Conservation (phyloP, 2,888 invertebrate genomes). For the Sicus ferrugineus region DNA sequence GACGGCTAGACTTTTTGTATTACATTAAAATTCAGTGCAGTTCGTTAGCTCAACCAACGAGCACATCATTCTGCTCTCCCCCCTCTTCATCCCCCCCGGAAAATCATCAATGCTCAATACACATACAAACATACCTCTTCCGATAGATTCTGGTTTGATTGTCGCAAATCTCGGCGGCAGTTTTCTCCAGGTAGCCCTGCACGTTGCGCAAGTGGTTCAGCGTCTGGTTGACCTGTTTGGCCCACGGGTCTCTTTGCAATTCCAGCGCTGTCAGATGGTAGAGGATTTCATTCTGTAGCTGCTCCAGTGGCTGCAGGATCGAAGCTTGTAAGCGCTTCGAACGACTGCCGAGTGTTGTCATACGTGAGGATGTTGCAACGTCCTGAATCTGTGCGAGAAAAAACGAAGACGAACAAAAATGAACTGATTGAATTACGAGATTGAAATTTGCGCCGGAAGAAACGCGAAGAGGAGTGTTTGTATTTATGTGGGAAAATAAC, state of each 20-base stretch:
- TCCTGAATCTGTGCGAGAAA: conserved; percentile 68
- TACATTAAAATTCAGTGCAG: conserved; percentile 5
- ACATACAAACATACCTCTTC: conserved; percentile 49
- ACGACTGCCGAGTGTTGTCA: conserved; percentile 74
- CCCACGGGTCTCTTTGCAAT: conserved; percentile 75
- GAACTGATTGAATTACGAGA: too few relatives aligned
- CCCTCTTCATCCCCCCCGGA: too few relatives aligned
- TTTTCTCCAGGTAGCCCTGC: conserved; percentile 78
- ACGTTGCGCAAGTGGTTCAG: conserved; percentile 78
- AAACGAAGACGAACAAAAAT: not conserved
- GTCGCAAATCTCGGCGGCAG: conserved; percentile 75
- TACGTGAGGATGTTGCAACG: conserved; percentile 73
- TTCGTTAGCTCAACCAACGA: too few relatives aligned
- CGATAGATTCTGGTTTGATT: conserved; percentile 68
- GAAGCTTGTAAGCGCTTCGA: conserved; percentile 73
- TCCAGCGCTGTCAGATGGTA: conserved; percentile 81
- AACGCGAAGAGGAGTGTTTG: too few relatives aligned
- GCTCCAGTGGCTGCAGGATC: conserved; percentile 75
- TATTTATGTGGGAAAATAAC: too few relatives aligned
- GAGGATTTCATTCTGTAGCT: conserved; percentile 75
- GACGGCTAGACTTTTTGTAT: not conserved
- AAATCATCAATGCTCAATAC: too few relatives aligned
- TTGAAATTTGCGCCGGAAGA: too few relatives aligned
- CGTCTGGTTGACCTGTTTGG: conserved; percentile 75
- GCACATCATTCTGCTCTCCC: too few relatives aligned